Conservation (phyloP, 2,113 vertebrate species). For the Malurus alboscapulatus region DNA sequence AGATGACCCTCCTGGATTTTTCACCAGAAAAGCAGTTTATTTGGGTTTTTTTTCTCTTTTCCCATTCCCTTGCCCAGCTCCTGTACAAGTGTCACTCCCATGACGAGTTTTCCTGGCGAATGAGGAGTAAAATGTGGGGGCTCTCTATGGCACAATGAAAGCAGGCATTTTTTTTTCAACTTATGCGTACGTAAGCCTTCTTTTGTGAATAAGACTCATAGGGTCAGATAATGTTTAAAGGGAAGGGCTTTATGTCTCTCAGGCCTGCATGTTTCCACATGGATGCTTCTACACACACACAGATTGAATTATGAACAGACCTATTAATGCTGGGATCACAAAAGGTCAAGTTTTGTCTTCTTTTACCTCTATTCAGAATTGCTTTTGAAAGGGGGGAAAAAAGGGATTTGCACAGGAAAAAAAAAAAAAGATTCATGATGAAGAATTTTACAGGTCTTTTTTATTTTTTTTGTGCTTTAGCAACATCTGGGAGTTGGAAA, state of each 20-base stretch:
- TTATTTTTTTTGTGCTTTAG: constrained; percentile 49
- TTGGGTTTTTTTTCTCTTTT: background rate
- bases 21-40: constrained; percentile 2
- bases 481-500: constrained; percentile 65
- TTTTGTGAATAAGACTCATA: constrained; percentile 79
- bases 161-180: constrained; percentile 74
- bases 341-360: constrained; percentile 87
- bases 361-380: constrained; percentile 80
- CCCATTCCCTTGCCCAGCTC: constrained; percentile 45
- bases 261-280: constrained; percentile 84
- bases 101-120: constrained; percentile 69
- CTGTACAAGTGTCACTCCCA: constrained; percentile 75
- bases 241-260: constrained; percentile 83
- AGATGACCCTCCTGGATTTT: background rate
- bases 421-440: constrained; percentile 75
- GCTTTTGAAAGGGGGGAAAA: constrained; percentile 75
- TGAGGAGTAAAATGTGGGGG: constrained; percentile 68
- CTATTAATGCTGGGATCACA: constrained; percentile 84
- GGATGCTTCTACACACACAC: constrained; percentile 82
- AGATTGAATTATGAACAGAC: constrained; percentile 88
- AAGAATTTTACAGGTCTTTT: constrained; percentile 74
- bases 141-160: constrained; percentile 73
- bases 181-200: constrained; percentile 81
- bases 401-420: constrained; percentile 76
- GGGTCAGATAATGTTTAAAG: constrained; percentile 87